A percentile compares a stretch with the other conserved stretches of the same genome.
Conservation (phyloP, 2,888 invertebrate species). For the Calameuta pallipes region DNA sequence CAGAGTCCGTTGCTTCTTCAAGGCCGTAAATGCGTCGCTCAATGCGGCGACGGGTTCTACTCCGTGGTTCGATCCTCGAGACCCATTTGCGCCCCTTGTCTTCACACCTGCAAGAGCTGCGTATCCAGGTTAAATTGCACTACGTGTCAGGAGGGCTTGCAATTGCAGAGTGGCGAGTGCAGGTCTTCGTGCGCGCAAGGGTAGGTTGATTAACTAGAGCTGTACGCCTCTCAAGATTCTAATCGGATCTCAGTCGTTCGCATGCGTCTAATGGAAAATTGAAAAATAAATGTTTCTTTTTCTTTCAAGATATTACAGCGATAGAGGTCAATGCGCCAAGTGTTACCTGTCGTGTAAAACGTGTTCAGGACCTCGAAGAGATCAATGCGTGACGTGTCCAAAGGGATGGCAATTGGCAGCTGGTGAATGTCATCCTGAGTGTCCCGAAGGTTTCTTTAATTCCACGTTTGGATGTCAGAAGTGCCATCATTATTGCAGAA, state of each 20-base stretch:
- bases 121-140: slow-evolving; percentile 85
- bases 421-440: slow-evolving; percentile 87
- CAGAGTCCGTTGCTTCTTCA: slow-evolving; percentile 79
- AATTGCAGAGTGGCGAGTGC: slow-evolving; percentile 86
- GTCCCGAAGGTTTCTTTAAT: slow-evolving; percentile 89
- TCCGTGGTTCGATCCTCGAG: slow-evolving; percentile 71
- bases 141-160: slow-evolving; percentile 79
- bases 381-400: slow-evolving; percentile 88
- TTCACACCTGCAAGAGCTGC: slow-evolving; percentile 83
- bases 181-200: slow-evolving; percentile 81
- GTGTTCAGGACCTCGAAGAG: slow-evolving; percentile 85
- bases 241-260: background rate
- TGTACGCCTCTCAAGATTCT: background rate
- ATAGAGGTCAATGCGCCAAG: slow-evolving; percentile 83
- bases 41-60: slow-evolving; percentile 81
- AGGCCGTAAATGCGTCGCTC: slow-evolving; percentile 78
- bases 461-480: slow-evolving; percentile 85
- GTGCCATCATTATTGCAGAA: slow-evolving; percentile 89
- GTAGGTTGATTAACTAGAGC: slow-evolving; percentile 56
- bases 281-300: slow-evolving; percentile 25
- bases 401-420: slow-evolving; percentile 84
- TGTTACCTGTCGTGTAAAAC: slow-evolving; percentile 88
- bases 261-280: slow-evolving; percentile 4
- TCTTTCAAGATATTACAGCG: slow-evolving; percentile 81
- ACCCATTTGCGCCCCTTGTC: slow-evolving; percentile 77